Percentiles rank a stretch among this genome's conserved stretches.
Conservation (phyloP, 2,113 vertebrate species). For the Gadus chalcogrammus region DNA sequence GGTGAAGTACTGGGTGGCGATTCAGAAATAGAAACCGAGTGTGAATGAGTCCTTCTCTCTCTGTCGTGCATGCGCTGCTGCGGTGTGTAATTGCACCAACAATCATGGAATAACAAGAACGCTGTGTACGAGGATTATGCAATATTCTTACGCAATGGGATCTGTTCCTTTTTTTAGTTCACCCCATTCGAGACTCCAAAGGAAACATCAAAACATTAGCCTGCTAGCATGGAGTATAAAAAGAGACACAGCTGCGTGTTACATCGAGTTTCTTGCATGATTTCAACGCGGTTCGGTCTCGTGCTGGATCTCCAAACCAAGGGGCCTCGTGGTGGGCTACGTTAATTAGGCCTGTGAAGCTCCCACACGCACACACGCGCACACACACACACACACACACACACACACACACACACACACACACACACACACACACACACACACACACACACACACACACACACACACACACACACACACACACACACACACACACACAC, state of each 20-base stretch:
- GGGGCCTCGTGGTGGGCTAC: too few species aligned
- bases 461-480: not conserved
- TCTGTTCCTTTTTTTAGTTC: not conserved
- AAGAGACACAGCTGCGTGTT: not conserved
- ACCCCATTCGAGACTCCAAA: not conserved
- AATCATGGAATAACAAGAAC: conserved; percentile 29
- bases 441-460: not conserved
- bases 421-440: not conserved
- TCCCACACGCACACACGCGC: not conserved
- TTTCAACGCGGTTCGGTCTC: not conserved
- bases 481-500: too few species aligned
- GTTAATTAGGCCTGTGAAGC: too few species aligned
- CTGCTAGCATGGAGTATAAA: not conserved
- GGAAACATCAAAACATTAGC: not conserved
- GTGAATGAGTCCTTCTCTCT: conserved; percentile 27
- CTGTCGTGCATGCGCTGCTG: not conserved
- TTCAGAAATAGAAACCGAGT: conserved; percentile 53
- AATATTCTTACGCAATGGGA: conserved; percentile 34
- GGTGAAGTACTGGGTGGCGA: conserved; percentile 51
- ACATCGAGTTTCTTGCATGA: not conserved
- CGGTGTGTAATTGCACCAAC: conserved; percentile 28
- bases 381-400: not conserved
- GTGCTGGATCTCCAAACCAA: too few species aligned
- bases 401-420: too few species aligned
- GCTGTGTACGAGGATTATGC: conserved; percentile 15